Evolutionary conservation across 2,888 invertebrate species (phyloP), one percentile per base, ranked within the genome.

Genomic region (Trissolcus brochymenae): DNA sequence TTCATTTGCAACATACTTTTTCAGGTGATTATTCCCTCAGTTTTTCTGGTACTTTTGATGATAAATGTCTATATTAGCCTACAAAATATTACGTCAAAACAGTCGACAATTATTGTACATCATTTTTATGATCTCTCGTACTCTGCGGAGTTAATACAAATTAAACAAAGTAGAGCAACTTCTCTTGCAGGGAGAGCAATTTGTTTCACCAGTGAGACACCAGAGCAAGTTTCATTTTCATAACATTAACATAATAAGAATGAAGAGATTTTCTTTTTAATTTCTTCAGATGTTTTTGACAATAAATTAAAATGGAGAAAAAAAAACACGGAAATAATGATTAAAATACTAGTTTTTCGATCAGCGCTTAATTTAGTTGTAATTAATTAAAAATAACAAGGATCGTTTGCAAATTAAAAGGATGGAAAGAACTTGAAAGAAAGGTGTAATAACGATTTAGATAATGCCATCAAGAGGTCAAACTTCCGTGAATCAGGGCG

Each of bases 101-200:
- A 73, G 73, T 66, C 61, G 56, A 74, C 56, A 74, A 74, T 67
- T 67, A 74, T 62, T 67, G 62, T 74, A 66, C 74, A 67, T 74
- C 73, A 73, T 61, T 61, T 73, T 73, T 66, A 67, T 62, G 74
- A 67, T 66, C 41, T 21, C 13, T 9, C 19, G 56, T 17, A 62
- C 29, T 43, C 53, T n/a, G 35, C 11, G 54, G 29, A 56, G 53
- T 59, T 76, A 71, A 76, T 76, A 71, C 51, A 61, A 65, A 71
- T 71, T 70, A 53, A 50, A 43, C 56, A 70, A 76, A 76, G 71
- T 76, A 66, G 66, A 71, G 76, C 76, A 71, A 56, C 56, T 57
- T 61, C 61, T 66, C 46, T 65, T 35, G 53, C 70, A 61, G 70
- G 66, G 65, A 76, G 70, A 71, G 76, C 66, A 76, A 76, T 76